Conservation (phyloP, 1,140 invertebrate species). For the Magallana ariakensis region DNA sequence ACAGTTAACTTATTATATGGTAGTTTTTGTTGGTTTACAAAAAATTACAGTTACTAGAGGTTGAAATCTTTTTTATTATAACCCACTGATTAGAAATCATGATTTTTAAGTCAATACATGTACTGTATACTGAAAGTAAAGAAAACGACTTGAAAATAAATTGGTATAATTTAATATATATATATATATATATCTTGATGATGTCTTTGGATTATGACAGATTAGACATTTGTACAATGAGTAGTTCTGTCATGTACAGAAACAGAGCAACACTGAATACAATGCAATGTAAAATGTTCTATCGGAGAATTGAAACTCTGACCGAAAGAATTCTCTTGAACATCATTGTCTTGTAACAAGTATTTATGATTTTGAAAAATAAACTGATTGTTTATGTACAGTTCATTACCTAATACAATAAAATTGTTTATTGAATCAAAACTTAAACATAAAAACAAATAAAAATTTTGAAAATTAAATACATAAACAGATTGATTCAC, state of each 20-base stretch:
- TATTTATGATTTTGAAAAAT: too few relatives aligned
- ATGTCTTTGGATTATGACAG: slow-evolving; percentile 8
- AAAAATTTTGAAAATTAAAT: not conserved
- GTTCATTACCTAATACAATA: too few relatives aligned
- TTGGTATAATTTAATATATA: not conserved
- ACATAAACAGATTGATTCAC: not conserved
- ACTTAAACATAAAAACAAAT: not conserved
- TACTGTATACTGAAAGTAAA: not conserved
- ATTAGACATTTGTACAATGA: not conserved
- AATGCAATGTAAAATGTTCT: not conserved
- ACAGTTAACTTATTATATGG: too few relatives aligned
- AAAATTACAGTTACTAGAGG: too few relatives aligned
- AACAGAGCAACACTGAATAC: not conserved
- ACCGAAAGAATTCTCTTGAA: too few relatives aligned
- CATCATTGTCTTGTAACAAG: too few relatives aligned
- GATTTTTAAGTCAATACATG: too few relatives aligned
- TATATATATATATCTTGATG: not conserved
- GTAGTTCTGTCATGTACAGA: not conserved
- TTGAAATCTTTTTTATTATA: too few relatives aligned
- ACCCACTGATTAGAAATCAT: too few relatives aligned
- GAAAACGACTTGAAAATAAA: not conserved
- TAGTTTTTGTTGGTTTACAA: too few relatives aligned
- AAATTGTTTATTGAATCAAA: not conserved
- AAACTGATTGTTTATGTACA: too few relatives aligned
- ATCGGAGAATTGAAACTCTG: too few relatives aligned